Base-by-base conservation (phyloP, 1,140 invertebrate species). In the Littorina saxatilis region DNA sequence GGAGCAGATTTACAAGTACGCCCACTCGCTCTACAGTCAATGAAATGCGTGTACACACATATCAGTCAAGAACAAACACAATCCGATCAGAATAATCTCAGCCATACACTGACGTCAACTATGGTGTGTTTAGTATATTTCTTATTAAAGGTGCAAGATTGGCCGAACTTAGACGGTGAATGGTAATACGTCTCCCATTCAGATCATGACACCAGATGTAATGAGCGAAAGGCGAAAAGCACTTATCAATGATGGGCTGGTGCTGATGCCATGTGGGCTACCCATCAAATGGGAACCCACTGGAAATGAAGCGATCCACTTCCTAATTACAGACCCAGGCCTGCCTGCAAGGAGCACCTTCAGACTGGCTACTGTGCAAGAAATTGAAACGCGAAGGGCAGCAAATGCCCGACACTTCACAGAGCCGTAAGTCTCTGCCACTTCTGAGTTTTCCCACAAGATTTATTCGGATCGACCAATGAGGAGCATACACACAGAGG, bases 211-310 rank as follows among this genome's bases (percentile, higher is more conserved):
- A 68, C 66, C 66, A 39, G 66, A 68, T 20, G 66, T 35, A 68
- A 68, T 68, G 66, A n/a, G n/a, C n/a, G n/a, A 68, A 68, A 68
- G 66, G 66, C 66, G 39, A 68, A 68, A 68, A 68, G 66, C 66
- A 68, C 66, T 13, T 68, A 68, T 29, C 66, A 68, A 32, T 68
- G 15, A 39, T 27, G 66, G 66, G 13, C 3, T 3, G 35, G 13
- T 35, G 66, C 17, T 29, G 35, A 2, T 68, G 32, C 17, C 66
- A 47, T 9, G 43, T 47, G 43, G 43, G 43, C 7, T 47, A 5
- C 43, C 43, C 17, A 5, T 9, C 43, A 47, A 47, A 17, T 5
- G 43, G 43, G 43, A 17, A 9, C 43, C 43, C 43, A 47, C 43
- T n/a, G 43, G 43, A 47, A 47, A 47, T 47, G 43, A 47, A 5